Base-by-base conservation (phyloP, 2,797 vertebrate genomes). In the Synaphobranchus kaupii region DNA sequence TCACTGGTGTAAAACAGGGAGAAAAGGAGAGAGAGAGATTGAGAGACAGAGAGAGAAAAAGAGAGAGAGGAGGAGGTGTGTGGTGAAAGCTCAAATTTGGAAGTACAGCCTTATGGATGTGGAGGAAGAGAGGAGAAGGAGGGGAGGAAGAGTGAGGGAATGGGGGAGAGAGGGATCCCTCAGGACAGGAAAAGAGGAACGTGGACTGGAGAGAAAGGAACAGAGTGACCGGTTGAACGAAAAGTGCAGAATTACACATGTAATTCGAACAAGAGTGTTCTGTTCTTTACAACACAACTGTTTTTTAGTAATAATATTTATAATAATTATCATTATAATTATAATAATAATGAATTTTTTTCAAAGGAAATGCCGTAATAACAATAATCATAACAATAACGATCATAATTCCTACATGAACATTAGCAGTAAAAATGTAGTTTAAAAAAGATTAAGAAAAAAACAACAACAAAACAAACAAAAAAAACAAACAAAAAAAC, bases 171-270 rank as follows among this genome's bases (percentile, higher is more conserved):
- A n/a, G 20, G 68, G 66, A 66, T 34, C 39, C 34, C 10, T 22
- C 78, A 86, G 44, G 81, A 54, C 82, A 73, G 47, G 20, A 87
- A 58, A 83, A 87, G 50, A 39, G 44, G 28, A 52, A 84, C 1
- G 2, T 25, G n/a, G 54, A 80, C 4, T n/a, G 39, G 34, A 85
- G 17, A 84, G 52, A 34, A 84, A 85, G 34, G 68, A 58, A 86
- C 54, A 87, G 71, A 66, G 83, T 88, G 94, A 96, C 86, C 91
- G 94, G 93, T 92, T 88, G 92, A 96, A 96, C 94, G 90, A 78
- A 97, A 98, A 98, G 97, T 97, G 97, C 97, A 97, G 94, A 96
- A 95, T 96, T 96, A 97, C 95, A 95, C 90, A 94, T 95, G 94
- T 94, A 92, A 95, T 95, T 88, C 93, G 93, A 95, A 95, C 91